Evolutionary conservation across 2,113 vertebrate species (phyloP).

Genomic region (Bettongia penicillata): DNA sequence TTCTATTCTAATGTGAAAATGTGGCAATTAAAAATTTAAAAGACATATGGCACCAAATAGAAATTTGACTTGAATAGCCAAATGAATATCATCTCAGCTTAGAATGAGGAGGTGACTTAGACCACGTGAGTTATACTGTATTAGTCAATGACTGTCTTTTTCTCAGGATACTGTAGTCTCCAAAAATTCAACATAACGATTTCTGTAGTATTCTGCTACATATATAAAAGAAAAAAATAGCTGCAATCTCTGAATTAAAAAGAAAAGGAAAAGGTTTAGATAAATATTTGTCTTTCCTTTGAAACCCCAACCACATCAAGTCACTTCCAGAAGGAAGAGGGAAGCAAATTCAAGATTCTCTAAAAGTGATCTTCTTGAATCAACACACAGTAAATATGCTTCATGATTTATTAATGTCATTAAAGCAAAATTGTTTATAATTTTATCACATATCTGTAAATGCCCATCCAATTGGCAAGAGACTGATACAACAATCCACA

Average conservation of each 20-base stretch:
- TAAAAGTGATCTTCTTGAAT: background rate
- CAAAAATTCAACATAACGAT: conserved; percentile 18
- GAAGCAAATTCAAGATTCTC: background rate
- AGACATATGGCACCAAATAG: conserved; percentile 59
- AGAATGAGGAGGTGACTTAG: conserved; percentile 41
- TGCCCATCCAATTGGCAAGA: background rate
- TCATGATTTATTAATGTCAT: background rate
- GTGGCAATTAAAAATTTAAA: conserved; percentile 45
- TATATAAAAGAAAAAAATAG: background rate
- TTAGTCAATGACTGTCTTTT: conserved; percentile 51
- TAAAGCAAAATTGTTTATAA: background rate
- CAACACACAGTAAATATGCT: background rate
- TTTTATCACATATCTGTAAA: background rate
- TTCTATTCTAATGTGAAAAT: conserved; percentile 56
- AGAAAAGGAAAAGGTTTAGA: background rate
- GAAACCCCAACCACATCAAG: background rate
- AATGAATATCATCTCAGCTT: conserved; percentile 11
- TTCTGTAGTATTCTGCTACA: background rate
- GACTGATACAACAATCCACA: background rate
- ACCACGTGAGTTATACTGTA: background rate
- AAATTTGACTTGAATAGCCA: conserved; percentile 33
- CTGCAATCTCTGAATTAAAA: background rate
- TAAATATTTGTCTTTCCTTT: background rate
- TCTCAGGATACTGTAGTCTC: background rate
- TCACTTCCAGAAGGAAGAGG: background rate